These are phyloP conservation scores for Trichogramma dendrolimi DNA, from an alignment of 2,888 invertebrate genomes.

Conservation along the genomic window DNA sequence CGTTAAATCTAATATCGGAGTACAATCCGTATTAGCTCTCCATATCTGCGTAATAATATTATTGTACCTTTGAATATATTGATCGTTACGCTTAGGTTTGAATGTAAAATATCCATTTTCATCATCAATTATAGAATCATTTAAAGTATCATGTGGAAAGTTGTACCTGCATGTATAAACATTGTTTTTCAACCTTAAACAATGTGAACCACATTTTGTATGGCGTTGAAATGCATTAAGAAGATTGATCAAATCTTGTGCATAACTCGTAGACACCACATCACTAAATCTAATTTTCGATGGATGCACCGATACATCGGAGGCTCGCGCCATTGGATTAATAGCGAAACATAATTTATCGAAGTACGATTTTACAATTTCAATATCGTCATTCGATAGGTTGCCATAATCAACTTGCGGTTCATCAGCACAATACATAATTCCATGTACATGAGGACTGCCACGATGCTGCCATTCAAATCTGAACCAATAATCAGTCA, in stretches of 20 bases:
- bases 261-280: background rate
- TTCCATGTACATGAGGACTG: slow-evolving; percentile 4
- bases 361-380: background rate
- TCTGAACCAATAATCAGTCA: slow-evolving; percentile 2
- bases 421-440: no score
- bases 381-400: background rate
- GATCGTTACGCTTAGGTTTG: background rate
- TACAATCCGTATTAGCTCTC: slow-evolving; percentile 8
- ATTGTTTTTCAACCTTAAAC: background rate
- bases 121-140: background rate
- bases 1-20: background rate
- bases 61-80: background rate
- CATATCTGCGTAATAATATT: background rate
- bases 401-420: background rate
- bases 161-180: background rate
- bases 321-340: background rate
- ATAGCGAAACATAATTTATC: background rate
- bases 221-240: slow-evolving; percentile 9
- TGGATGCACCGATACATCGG: background rate
- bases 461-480: slow-evolving; percentile 6
- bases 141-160: background rate
- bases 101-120: background rate
- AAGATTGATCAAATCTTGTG: background rate
- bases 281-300: slow-evolving; percentile 1
- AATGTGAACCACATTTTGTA: background rate